phyloP scores from a whole-genome alignment of 2,113 vertebrate genomes.

The Dermatemys mawii region DNA sequence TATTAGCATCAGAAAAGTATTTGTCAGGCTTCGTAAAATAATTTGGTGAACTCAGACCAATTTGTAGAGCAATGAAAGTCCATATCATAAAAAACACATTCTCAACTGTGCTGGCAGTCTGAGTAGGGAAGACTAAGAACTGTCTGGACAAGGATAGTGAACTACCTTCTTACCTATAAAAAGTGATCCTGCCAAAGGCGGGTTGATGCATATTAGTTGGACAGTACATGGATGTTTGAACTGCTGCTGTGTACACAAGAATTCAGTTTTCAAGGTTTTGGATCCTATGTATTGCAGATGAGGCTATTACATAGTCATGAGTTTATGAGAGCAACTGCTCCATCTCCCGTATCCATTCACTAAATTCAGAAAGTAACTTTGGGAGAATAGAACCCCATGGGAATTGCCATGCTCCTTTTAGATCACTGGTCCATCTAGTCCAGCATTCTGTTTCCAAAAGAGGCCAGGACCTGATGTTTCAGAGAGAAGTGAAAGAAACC shows the following conservation, averaged over 20 bases:
- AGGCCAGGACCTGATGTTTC: not conserved
- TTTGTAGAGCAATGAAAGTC: not conserved
- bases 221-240: not conserved
- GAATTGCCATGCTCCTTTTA: not conserved
- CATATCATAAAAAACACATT: not conserved
- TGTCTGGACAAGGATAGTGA: not conserved
- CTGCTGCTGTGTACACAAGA: no score
- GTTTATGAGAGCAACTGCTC: rapidly evolving
- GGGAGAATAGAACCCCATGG: not conserved
- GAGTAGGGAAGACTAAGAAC: not conserved
- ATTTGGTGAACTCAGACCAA: not conserved
- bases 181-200: no score
- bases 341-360: not conserved
- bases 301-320: not conserved
- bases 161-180: not conserved
- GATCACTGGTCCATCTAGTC: not conserved
- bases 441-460: not conserved
- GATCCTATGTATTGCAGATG: no score
- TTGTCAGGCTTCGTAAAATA: not conserved
- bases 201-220: not conserved
- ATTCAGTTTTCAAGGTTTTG: not conserved
- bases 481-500: not conserved
- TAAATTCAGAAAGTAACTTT: not conserved
- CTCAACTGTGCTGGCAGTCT: not conserved
- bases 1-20: constrained; percentile 28